These are phyloP conservation scores for Hipparchia semele DNA, from an alignment of 2,888 invertebrate genomes.

Conservation along the genomic window DNA sequence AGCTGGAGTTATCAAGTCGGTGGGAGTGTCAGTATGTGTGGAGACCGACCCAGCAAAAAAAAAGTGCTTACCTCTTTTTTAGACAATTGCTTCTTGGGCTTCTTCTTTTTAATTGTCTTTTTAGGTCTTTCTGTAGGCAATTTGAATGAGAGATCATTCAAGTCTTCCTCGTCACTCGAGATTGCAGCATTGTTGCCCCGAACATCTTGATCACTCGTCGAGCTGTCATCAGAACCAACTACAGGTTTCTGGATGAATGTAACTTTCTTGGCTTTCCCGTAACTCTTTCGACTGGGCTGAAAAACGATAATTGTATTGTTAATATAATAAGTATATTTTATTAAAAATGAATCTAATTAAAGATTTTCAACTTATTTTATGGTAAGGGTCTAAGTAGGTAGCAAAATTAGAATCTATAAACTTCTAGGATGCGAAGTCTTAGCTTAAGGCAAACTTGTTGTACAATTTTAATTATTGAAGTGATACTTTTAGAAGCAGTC, in stretches of 20 bases:
- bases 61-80: slow-evolving; percentile 68
- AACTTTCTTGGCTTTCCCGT: slow-evolving; percentile 70
- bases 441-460: too few species aligned
- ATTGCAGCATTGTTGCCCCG: slow-evolving; percentile 20
- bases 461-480: too few species aligned
- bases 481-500: too few species aligned
- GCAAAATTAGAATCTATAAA: too few species aligned
- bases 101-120: slow-evolving; percentile 57
- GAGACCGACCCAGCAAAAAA: not conserved
- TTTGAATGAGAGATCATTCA: slow-evolving; percentile 66
- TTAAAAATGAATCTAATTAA: not conserved
- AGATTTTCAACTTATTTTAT: too few species aligned
- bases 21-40: too few species aligned
- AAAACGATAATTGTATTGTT: slow-evolving; percentile 32
- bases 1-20: too few species aligned
- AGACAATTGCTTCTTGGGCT: slow-evolving; percentile 57
- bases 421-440: too few species aligned
- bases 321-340: not conserved
- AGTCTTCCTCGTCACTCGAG: slow-evolving; percentile 62
- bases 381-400: too few species aligned
- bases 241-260: slow-evolving; percentile 56
- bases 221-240: slow-evolving; percentile 50
- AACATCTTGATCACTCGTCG: slow-evolving; percentile 35
- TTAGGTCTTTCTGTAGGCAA: slow-evolving; percentile 58
- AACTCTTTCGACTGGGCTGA: slow-evolving; percentile 72